Conservation (phyloP, 2,797 vertebrate genomes). For the Fundulus diaphanus region DNA sequence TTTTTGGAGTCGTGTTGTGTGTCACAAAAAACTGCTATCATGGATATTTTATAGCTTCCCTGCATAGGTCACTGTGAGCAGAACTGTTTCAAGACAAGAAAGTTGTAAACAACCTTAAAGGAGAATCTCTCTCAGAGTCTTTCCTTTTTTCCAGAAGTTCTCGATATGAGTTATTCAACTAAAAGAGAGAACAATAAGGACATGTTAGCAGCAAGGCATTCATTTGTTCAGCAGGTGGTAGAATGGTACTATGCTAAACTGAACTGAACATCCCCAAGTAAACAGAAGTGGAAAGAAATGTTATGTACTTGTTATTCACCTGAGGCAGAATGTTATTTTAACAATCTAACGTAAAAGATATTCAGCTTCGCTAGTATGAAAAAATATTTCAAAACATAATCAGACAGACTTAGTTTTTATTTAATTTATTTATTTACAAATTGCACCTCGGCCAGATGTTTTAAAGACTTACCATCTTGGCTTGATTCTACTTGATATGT, state of each 20-base stretch:
- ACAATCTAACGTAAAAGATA: not conserved
- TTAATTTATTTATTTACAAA: not conserved
- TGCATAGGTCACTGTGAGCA: not conserved
- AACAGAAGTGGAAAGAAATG: not conserved
- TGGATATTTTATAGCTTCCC: not conserved
- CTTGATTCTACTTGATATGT: not conserved
- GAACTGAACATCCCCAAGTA: not conserved
- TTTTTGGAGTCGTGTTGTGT: no score
- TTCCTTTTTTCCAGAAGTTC: constrained; percentile 80
- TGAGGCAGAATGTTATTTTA: not conserved
- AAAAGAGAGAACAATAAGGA: constrained; percentile 17
- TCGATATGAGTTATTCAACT: constrained; percentile 75
- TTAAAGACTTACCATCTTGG: no score
- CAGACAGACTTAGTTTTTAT: not conserved
- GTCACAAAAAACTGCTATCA: not conserved
- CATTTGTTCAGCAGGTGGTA: not conserved
- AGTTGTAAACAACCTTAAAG: constrained; percentile 70
- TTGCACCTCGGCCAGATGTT: not conserved
- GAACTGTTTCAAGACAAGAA: not conserved
- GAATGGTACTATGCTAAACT: not conserved
- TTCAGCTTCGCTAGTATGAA: not conserved
- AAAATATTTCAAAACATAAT: not conserved
- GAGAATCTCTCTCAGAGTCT: constrained; percentile 80
- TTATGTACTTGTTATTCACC: not conserved
- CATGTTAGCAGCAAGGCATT: not conserved